phyloP scores from a whole-genome alignment of 2,888 invertebrate species.

The Ormyrus labotus region DNA sequence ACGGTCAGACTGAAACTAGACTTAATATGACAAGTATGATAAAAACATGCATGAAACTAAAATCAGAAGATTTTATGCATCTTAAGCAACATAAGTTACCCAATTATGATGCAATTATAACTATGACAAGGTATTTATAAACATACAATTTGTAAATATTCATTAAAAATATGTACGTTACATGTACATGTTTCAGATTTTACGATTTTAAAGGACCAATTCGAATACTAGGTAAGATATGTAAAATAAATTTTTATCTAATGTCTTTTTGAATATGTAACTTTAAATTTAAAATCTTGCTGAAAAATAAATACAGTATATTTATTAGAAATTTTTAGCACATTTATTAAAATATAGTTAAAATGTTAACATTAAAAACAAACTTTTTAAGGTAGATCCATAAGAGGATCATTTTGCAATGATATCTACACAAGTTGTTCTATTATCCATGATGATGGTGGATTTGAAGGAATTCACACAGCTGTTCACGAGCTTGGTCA shows the following conservation, averaged over 20 bases:
- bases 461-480: background rate
- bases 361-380: too few relatives aligned
- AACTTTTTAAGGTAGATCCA: background rate
- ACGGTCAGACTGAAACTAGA: background rate
- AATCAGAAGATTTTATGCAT: background rate
- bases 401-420: background rate
- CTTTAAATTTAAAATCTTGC: too few relatives aligned
- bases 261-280: too few relatives aligned
- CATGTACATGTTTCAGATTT: too few relatives aligned
- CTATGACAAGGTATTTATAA: background rate
- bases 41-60: background rate
- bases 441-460: background rate
- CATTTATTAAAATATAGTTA: too few relatives aligned
- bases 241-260: too few relatives aligned
- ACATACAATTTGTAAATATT: too few relatives aligned
- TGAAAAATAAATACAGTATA: too few relatives aligned
- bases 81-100: background rate
- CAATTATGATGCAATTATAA: background rate
- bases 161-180: too few relatives aligned
- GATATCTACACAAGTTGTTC: background rate
- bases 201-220: too few relatives aligned
- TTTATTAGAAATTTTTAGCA: too few relatives aligned
- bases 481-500: background rate
- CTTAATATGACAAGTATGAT: background rate
- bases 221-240: too few relatives aligned